Evolutionary conservation across 2,113 vertebrate species (phyloP).

Genomic region (Orientallactaga bullata): DNA sequence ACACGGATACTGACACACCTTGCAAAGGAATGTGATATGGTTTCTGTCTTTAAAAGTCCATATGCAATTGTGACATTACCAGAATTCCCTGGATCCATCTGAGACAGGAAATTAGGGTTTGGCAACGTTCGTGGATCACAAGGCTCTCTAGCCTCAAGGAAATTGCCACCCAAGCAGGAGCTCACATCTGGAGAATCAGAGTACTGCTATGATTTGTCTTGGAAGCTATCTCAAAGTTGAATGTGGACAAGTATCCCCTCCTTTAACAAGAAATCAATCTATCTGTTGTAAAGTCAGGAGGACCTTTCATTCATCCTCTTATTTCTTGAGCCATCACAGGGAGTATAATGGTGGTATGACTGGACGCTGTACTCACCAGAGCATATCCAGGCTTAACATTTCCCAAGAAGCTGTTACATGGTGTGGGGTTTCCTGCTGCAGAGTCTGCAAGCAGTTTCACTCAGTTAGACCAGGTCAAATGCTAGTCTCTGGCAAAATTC

Average conservation of each 20-base stretch:
- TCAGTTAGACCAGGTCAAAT: conserved; percentile 11
- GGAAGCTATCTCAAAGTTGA: not conserved
- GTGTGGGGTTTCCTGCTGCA: not conserved
- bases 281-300: not conserved
- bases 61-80: not conserved
- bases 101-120: conserved; percentile 26
- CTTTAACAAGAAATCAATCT: not conserved
- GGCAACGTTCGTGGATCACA: not conserved
- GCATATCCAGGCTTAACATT: not conserved
- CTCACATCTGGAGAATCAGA: conserved; percentile 6
- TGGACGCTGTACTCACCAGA: not conserved
- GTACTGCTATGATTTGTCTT: not conserved
- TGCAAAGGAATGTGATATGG: not conserved
- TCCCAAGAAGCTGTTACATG: not conserved
- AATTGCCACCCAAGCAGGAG: not conserved
- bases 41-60: not conserved
- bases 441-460: not conserved
- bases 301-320: not conserved
- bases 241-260: not conserved
- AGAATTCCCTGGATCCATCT: not conserved
- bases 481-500: not conserved
- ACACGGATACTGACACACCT: not conserved
- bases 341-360: not conserved
- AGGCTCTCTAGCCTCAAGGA: not conserved
- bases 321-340: not conserved